Percentiles rank a stretch among this genome's conserved stretches.
phyloP scores from a whole-genome alignment of 2,797 vertebrate species.

The Premnoplex brunnescens region DNA sequence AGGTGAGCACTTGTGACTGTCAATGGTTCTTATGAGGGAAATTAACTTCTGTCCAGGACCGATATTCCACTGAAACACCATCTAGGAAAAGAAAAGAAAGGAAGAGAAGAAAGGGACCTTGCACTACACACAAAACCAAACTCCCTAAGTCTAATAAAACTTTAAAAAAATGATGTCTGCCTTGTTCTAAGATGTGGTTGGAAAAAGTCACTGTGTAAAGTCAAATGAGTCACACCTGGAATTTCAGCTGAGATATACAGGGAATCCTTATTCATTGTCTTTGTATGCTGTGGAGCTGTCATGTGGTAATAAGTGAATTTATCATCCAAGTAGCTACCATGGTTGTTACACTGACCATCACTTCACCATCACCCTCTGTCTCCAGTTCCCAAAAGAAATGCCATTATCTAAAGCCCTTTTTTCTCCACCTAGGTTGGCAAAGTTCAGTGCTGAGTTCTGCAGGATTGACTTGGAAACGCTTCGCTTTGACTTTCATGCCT shows the following conservation, averaged over 20 bases:
- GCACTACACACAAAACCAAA: background rate
- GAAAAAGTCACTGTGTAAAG: background rate
- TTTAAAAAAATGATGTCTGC: background rate
- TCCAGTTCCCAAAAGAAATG: background rate
- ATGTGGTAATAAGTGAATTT: background rate
- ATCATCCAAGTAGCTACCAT: background rate
- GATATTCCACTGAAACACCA: background rate
- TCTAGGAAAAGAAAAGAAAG: background rate
- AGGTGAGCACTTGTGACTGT: background rate
- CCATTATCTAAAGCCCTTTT: background rate
- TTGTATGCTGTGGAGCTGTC: background rate
- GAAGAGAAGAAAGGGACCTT: background rate
- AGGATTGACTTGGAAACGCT: background rate
- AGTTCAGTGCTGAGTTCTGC: background rate
- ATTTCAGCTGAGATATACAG: background rate
- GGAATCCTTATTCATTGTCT: background rate
- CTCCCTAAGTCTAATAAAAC: background rate
- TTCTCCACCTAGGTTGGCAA: background rate
- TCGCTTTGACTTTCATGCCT: background rate
- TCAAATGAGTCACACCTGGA: background rate
- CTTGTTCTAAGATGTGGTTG: background rate
- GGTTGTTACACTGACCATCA: rapidly evolving
- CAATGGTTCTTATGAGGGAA: background rate
- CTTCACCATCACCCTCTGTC: background rate
- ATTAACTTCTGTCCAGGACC: background rate